Evolutionary conservation across 2,113 vertebrate species (phyloP), one percentile per base, ranked within the genome.

Genomic region (Aptenodytes forsteri): DNA sequence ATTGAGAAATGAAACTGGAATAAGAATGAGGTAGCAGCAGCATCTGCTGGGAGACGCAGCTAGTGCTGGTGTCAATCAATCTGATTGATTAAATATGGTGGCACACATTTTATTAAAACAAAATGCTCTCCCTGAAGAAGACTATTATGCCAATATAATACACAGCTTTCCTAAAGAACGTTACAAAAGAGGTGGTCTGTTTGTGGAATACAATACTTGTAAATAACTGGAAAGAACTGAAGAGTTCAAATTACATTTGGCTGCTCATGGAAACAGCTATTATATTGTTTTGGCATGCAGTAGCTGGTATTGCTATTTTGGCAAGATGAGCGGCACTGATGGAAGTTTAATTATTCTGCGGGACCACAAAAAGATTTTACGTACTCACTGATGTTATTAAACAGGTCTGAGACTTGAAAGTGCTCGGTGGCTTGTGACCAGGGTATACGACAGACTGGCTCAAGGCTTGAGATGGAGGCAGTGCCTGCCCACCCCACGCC

Each of bases 21-120:
- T 98, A 98, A 98, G 98, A 98, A 98, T 98, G 98, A 98, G 94
- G 95, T 91, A 97, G 98, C 91, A 97, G 97, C 97, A 98, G 97
- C 97, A 97, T 98, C 97, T 98, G 98, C 97, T 93, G 95, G 89
- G 96, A 98, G 97, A 98, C 0, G n/a, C 96, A 95, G 92, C 97
- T 94, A 97, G 98, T 96, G 98, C 97, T 95, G 92, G 95, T 98
- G 98, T 98, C 98, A 98, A 79, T 98, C 98, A 98, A 93, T 87
- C 96, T 98, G 98, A 98, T 98, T 98, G 98, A 98, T 98, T 98
- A 98, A 98, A 98, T 97, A 98, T 98, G 98, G 97, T 97, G 96
- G 97, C 97, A 97, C 94, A 95, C 89, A 77, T 93, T 98, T 98
- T 97, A 98, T 98, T 98, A 98, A 98, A 98, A 97, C 94, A 97